Conservation (phyloP, 2,797 vertebrate species). For the Cyprinella venusta region DNA sequence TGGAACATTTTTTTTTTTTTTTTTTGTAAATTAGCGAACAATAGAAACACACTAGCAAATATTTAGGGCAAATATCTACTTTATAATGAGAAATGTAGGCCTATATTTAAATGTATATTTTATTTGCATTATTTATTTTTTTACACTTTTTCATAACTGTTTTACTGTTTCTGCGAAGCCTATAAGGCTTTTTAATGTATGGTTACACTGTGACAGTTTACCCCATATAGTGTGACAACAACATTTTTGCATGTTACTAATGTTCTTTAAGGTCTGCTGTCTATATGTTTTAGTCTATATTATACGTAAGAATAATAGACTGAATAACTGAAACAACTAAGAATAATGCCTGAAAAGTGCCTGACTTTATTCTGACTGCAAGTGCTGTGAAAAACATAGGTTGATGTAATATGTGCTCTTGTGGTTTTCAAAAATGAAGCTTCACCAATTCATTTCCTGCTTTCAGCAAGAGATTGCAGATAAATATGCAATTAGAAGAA, state of each 20-base stretch:
- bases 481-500: slow-evolving; percentile 8
- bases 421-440: slow-evolving; percentile 9
- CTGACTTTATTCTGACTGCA: not conserved
- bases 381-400: not conserved
- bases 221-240: not conserved
- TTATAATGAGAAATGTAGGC: not conserved
- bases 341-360: not conserved
- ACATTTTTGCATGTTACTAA: not conserved
- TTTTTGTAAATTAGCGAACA: not conserved
- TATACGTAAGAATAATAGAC: not conserved
- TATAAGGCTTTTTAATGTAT: not conserved
- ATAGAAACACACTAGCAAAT: not conserved
- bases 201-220: not conserved
- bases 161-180: not conserved
- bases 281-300: not conserved
- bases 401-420: not conserved
- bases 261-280: not conserved
- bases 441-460: slow-evolving; percentile 10
- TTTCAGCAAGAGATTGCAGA: slow-evolving; percentile 16
- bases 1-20: not conserved
- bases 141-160: not conserved
- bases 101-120: not conserved
- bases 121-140: not conserved
- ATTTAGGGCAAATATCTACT: not conserved
- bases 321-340: not conserved